Conservation (phyloP, 2,797 vertebrate genomes). For the Myotis findleyi region DNA sequence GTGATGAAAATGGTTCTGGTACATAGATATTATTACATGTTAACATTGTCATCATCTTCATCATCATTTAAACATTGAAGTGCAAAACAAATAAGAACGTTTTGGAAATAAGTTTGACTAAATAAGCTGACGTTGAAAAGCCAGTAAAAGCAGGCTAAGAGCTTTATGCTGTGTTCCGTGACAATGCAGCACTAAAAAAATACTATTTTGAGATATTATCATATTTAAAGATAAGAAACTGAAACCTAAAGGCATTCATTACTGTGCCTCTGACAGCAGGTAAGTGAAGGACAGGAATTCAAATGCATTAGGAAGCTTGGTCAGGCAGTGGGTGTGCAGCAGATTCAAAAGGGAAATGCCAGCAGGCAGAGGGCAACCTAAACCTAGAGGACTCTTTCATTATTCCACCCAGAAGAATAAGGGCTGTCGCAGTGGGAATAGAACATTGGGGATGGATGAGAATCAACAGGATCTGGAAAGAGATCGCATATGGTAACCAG, state of each 20-base stretch:
- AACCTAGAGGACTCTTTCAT: neutral
- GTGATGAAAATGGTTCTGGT: neutral
- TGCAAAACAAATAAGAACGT: neutral
- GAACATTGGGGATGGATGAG: neutral
- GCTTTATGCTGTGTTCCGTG: neutral
- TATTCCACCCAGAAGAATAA: neutral
- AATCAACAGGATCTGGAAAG: neutral
- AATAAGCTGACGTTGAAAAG: neutral
- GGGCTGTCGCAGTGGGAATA: neutral
- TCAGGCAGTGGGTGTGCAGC: neutral
- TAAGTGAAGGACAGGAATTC: neutral
- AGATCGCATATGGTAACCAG: neutral
- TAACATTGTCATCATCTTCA: neutral
- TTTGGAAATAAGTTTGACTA: neutral
- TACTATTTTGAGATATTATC: neutral
- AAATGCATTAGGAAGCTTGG: neutral
- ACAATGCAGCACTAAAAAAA: neutral
- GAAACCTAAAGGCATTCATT: neutral
- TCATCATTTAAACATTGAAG: neutral
- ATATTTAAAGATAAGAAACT: slow-evolving; percentile 1
- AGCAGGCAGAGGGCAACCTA: neutral
- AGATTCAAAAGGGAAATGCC: neutral
- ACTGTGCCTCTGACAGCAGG: neutral
- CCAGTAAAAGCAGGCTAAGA: neutral
- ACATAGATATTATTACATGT: neutral